A percentile compares a stretch with the other conserved stretches of the same genome.
Conservation (phyloP, 2,888 invertebrate species). For the Phragmatobia fuliginosa region DNA sequence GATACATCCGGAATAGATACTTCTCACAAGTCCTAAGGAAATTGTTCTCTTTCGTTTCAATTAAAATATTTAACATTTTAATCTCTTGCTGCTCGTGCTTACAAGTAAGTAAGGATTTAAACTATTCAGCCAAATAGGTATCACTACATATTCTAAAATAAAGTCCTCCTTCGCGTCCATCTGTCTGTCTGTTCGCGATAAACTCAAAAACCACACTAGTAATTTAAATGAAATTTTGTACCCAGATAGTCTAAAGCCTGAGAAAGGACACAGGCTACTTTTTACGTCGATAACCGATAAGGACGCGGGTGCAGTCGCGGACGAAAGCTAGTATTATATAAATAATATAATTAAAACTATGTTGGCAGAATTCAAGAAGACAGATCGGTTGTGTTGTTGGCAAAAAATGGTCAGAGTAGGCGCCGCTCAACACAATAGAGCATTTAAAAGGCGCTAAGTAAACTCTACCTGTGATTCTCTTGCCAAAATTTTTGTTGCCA, state of each 20-base stretch:
- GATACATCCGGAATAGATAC: slow-evolving; percentile 52
- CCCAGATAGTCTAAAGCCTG: no score
- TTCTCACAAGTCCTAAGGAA: slow-evolving; percentile 37
- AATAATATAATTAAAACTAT: background rate
- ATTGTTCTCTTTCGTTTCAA: slow-evolving; percentile 32
- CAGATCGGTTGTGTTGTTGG: slow-evolving; percentile 60
- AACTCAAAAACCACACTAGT: no score
- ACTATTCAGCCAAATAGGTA: slow-evolving; percentile 8
- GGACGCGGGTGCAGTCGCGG: no score
- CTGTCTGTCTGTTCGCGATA: no score
- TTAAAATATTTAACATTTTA: slow-evolving; percentile 18
- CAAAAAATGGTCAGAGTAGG: slow-evolving; percentile 70
- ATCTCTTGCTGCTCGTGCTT: background rate
- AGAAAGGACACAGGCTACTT: no score
- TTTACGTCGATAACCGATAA: no score
- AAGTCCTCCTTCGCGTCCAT: no score
- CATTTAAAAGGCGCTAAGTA: slow-evolving; percentile 73
- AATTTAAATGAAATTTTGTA: no score
- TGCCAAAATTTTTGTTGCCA: slow-evolving; percentile 68
- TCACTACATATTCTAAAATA: slow-evolving; percentile 29
- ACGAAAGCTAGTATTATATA: no score
- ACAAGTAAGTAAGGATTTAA: slow-evolving; percentile 1
- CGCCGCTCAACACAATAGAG: slow-evolving; percentile 76
- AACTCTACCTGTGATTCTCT: slow-evolving; percentile 74
- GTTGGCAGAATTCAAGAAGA: slow-evolving; percentile 38